A percentile compares a stretch with the other conserved stretches of the same genome.
Evolutionary conservation across 92 coral and sea anemone species (phyloP).

Genomic region (Parazoanthus darwini): DNA sequence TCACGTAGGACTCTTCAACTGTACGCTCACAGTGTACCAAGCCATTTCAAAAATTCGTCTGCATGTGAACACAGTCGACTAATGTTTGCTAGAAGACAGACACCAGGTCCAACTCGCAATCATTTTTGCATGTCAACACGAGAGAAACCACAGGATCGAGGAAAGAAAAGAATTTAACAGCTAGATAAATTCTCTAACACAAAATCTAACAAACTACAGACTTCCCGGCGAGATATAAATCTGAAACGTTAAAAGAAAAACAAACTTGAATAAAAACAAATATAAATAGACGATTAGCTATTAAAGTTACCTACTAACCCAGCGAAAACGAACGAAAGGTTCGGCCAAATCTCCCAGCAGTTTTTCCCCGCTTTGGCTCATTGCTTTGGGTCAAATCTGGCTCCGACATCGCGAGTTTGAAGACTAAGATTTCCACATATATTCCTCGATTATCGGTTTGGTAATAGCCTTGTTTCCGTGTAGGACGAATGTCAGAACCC

Average conservation of each 20-base stretch:
- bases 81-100: too few relatives aligned
- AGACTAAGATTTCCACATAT: not conserved
- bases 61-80: too few relatives aligned
- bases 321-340: conserved; percentile 37
- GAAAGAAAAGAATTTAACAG: not conserved
- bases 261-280: not conserved
- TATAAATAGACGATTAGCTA: not conserved
- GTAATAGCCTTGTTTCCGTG: not conserved
- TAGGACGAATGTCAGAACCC: not conserved
- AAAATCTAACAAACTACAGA: not conserved
- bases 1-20: too few relatives aligned
- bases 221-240: not conserved
- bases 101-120: too few relatives aligned
- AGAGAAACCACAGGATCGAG: too few relatives aligned
- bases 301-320: not conserved
- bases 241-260: not conserved
- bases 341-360: conserved; percentile 29
- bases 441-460: not conserved
- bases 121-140: too few relatives aligned
- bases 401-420: conserved; percentile 14
- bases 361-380: conserved; percentile 5
- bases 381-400: conserved; percentile 20
- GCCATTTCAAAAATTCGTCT: too few relatives aligned
- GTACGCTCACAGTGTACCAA: too few relatives aligned
- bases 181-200: not conserved